Evolutionary conservation across 2,888 invertebrate genomes (phyloP).

Genomic region (Drosophila nr. perissopoda): DNA sequence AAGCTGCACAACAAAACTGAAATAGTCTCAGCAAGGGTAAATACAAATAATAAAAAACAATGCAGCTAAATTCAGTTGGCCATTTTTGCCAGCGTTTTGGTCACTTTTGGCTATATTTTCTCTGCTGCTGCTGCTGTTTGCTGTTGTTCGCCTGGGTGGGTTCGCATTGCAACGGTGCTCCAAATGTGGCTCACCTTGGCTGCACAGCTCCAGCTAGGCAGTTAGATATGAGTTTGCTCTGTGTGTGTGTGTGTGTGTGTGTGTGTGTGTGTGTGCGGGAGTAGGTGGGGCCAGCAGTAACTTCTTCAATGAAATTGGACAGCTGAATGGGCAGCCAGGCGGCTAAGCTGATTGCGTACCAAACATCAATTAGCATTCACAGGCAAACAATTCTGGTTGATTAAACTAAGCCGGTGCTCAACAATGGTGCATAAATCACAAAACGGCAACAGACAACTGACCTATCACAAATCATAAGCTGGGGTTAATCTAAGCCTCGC

Average conservation of each 20-base stretch:
- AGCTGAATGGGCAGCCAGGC: constrained; percentile 69
- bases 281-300: constrained; percentile 47
- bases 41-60: background rate
- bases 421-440: background rate
- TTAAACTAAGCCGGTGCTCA: background rate
- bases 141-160: constrained; percentile 21
- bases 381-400: constrained; percentile 14
- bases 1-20: background rate
- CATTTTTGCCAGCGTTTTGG: constrained; percentile 24
- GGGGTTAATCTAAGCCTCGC: background rate
- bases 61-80: constrained; percentile 31
- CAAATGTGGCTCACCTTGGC: constrained; percentile 75
- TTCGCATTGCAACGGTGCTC: constrained; percentile 45
- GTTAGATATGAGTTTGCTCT: constrained; percentile 34
- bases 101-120: constrained; percentile 15
- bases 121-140: background rate
- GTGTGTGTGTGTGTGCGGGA: constrained; percentile 21
- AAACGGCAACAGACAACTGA: background rate
- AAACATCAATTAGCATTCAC: constrained; percentile 51
- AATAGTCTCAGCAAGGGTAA: background rate
- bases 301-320: constrained; percentile 72
- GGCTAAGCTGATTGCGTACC: constrained; percentile 53
- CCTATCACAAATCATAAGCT: background rate
- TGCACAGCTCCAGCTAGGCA: constrained; percentile 15
- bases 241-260: constrained; percentile 16